phyloP scores from a whole-genome alignment of 2,113 vertebrate species.

The Eonycteris spelaea region DNA sequence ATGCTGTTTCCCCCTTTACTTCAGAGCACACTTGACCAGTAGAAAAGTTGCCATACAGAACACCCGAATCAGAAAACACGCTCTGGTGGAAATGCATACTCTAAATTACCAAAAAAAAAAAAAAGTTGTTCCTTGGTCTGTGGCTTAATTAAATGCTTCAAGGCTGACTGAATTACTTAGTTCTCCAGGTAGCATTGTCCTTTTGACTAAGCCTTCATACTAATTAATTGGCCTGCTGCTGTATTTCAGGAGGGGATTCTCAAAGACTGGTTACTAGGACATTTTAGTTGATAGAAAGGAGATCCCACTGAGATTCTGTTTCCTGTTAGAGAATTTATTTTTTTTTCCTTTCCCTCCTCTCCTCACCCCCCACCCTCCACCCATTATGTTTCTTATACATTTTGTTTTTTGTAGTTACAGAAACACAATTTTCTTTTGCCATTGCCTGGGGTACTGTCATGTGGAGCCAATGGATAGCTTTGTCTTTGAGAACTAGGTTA shows the following conservation, averaged over 20 bases:
- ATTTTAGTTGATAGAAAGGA: conserved; percentile 43
- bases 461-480: neutral
- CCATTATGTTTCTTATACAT: neutral
- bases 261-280: conserved; percentile 31
- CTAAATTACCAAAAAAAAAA: conserved; percentile 24
- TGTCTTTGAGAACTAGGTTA: conserved; percentile 1
- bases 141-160: conserved; percentile 54
- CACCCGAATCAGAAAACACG: neutral
- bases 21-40: neutral
- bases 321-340: conserved; percentile 19
- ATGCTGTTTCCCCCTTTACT: neutral
- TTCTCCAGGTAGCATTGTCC: conserved; percentile 65
- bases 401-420: neutral
- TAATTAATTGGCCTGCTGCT: conserved; percentile 66
- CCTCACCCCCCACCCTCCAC: too few species aligned
- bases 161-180: conserved; percentile 48
- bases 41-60: neutral
- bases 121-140: neutral
- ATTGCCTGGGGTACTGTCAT: neutral
- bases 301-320: conserved; percentile 24
- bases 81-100: conserved; percentile 21
- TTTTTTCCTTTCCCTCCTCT: neutral
- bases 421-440: conserved; percentile 26
- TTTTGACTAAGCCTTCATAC: conserved; percentile 60
- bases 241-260: conserved; percentile 48